Conservation (phyloP, 2,888 invertebrate species). For the Latrodectus hesperus region DNA sequence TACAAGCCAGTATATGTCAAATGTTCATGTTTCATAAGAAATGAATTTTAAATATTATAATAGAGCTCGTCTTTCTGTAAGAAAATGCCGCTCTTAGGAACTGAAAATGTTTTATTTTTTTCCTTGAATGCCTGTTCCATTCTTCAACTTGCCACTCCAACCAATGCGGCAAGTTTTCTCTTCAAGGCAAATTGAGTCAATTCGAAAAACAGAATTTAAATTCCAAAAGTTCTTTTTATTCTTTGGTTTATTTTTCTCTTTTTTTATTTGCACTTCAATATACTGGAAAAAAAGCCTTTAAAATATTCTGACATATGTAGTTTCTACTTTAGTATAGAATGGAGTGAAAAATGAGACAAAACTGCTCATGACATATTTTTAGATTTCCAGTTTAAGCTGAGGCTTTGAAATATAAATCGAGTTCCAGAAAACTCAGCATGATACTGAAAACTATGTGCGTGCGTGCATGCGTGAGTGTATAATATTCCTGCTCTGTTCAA, state of each 20-base stretch:
- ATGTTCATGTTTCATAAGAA: too few species aligned
- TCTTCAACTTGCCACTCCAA: neutral
- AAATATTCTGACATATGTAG: constrained; percentile 34
- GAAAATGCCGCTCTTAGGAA: neutral
- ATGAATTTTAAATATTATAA: too few species aligned
- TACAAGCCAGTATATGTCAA: too few species aligned
- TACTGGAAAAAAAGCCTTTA: constrained; percentile 3
- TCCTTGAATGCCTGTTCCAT: too few species aligned
- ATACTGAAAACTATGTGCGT: constrained; percentile 11
- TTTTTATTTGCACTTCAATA: constrained; percentile 12
- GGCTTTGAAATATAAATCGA: constrained; percentile 44
- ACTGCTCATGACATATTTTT: constrained; percentile 44
- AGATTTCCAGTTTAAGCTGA: constrained; percentile 42
- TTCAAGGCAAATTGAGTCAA: constrained; percentile 22
- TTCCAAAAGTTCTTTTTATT: constrained; percentile 27
- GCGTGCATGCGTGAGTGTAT: constrained; percentile 19
- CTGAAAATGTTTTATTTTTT: neutral
- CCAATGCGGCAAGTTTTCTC: neutral
- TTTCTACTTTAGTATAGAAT: constrained; percentile 7
- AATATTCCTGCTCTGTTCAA: constrained; percentile 16
- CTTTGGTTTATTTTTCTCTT: neutral
- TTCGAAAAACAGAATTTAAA: constrained; percentile 15
- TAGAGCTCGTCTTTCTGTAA: too few species aligned
- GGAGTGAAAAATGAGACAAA: constrained; percentile 42
- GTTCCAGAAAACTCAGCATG: constrained; percentile 27